A percentile compares a stretch with the other conserved stretches of the same genome.
Evolutionary conservation across 1,140 invertebrate species (phyloP).

Genomic region (Melitaea cinxia): DNA sequence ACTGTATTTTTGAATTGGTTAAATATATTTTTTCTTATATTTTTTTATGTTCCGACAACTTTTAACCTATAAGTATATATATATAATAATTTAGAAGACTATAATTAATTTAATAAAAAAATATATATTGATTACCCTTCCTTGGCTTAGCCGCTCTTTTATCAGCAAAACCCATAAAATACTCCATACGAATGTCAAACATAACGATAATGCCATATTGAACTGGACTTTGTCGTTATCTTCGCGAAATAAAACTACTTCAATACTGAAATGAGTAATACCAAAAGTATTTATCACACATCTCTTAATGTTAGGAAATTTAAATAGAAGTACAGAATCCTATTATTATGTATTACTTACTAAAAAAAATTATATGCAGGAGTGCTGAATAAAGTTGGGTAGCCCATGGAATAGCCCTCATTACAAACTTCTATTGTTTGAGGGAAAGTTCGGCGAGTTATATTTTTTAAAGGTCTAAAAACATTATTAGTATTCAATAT

Average conservation of each 20-base stretch:
- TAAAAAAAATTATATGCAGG: slow-evolving; percentile 74
- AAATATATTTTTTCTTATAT: too few relatives aligned
- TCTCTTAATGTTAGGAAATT: too few relatives aligned
- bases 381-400: slow-evolving; percentile 56
- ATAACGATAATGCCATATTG: slow-evolving; percentile 50
- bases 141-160: slow-evolving; percentile 47
- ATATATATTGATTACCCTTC: slow-evolving; percentile 42
- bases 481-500: neutral
- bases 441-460: slow-evolving; percentile 20
- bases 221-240: slow-evolving; percentile 49
- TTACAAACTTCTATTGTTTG: slow-evolving; percentile 55
- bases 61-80: too few relatives aligned
- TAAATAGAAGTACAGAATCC: too few relatives aligned
- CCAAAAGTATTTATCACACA: neutral
- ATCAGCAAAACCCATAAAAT: slow-evolving; percentile 56
- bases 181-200: slow-evolving; percentile 51
- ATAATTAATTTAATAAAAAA: neutral
- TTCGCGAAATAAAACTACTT: slow-evolving; percentile 54
- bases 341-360: slow-evolving; percentile 44
- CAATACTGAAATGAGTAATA: slow-evolving; percentile 50
- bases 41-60: too few relatives aligned
- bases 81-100: too few relatives aligned
- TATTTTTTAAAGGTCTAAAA: slow-evolving; percentile 30
- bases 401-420: slow-evolving; percentile 50
- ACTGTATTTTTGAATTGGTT: too few relatives aligned